Base-by-base conservation (phyloP, 1,140 invertebrate species). In the Danaus melanippus region DNA sequence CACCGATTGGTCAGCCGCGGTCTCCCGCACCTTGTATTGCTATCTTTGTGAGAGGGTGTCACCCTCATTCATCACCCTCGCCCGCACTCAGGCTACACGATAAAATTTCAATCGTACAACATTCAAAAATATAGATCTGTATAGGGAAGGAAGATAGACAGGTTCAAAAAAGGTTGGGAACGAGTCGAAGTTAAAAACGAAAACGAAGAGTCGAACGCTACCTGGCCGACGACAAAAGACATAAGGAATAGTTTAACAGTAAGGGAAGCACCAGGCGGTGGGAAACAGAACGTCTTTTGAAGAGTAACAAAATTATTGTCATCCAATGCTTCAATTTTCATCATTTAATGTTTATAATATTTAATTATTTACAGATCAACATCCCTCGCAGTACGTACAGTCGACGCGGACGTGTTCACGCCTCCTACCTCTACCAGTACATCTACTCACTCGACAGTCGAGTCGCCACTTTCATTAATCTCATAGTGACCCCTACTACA, bases 241-340 rank as follows among this genome's bases (percentile, higher is more conserved):
- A 43, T 46, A 52, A 41, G n/a, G 42, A 9, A 41, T 53, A 11
- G 50, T 46, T 8, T 50, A 12, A 10, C n/a, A 45, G 43, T 61
- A 56, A 53, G 50, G 44, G 59, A 53, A 60, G 50, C 17, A 10
- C 52, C 50, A 17, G 40, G 17, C 51, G 62, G 47, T 53, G 58
- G 46, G 46, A 66, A 80, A 72, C 53, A 42, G 6, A 72, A 69
- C 56, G 59, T 66, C 58, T 62, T 58, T 51, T 62, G 64, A 66
- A 60, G 66, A 71, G 74, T 83, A 84, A 83, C 79, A 79, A 79
- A 86, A 83, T 86, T 86, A 86, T 86, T 86, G 83, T 86, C 83
- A 81, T 86, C 79, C 79, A 79, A 86, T 86, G 79, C 79, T 86
- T 83, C 81, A 72, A 66, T 68, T 78, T 76, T 63, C 83, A 79